A percentile compares a stretch with the other conserved stretches of the same genome.
phyloP scores from a whole-genome alignment of 37 sponge, comb jelly and placozoan species.

The Chondrosia reniformis region DNA sequence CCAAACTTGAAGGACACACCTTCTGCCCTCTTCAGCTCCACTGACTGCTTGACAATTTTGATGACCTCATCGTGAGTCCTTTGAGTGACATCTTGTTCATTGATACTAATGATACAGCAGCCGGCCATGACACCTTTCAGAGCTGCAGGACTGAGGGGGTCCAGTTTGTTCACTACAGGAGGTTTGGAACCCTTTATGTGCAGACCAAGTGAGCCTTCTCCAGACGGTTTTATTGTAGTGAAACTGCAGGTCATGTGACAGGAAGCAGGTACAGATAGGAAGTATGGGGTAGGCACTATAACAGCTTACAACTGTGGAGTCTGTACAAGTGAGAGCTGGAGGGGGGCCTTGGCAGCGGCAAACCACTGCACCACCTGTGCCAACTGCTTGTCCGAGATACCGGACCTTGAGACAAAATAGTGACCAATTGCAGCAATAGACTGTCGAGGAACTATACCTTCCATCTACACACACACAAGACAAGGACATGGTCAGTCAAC shows the following conservation, averaged over 20 bases:
- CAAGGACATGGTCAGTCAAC: background rate
- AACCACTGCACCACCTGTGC: background rate
- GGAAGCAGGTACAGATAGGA: background rate
- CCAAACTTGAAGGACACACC: conserved; percentile 44
- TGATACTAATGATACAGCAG: conserved; percentile 48
- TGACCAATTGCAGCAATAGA: conserved; percentile 13
- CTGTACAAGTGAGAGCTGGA: background rate
- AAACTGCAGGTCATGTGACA: background rate
- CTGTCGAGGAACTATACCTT: background rate
- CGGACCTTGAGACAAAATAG: background rate
- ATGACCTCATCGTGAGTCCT: conserved; percentile 38
- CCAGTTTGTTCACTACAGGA: conserved; percentile 48
- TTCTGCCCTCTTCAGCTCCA: background rate
- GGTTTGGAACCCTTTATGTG: conserved; percentile 57
- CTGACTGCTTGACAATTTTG: background rate
- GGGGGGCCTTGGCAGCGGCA: background rate
- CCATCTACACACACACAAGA: background rate
- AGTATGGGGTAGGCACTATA: background rate
- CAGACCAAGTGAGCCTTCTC: conserved; percentile 47
- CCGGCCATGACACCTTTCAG: conserved; percentile 49
- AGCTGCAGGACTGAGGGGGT: conserved; percentile 51
- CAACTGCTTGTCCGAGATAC: background rate
- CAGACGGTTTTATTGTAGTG: background rate
- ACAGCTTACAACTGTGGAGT: conserved; percentile 12
- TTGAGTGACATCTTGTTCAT: background rate